These are phyloP conservation scores for human DNA, from an alignment of 2,113 vertebrate genomes.

Conservation along the genomic window GRCh38 chr3:48018001-48018500, in stretches of 20 bases:
- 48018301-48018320: neutral
- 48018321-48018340: neutral
- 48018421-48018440: neutral
- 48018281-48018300: neutral
- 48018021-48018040: too few relatives aligned
- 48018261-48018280: neutral
- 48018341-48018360: neutral
- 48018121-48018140: too few relatives aligned
- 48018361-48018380: neutral
- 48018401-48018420: neutral
- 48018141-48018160: too few relatives aligned
- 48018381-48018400: neutral
- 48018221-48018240: neutral
- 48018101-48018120: too few relatives aligned
- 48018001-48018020: too few relatives aligned
- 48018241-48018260: neutral
- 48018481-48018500: neutral
- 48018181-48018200: too few relatives aligned
- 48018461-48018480: slow-evolving; percentile 18
- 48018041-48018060: too few relatives aligned
- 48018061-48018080: too few relatives aligned
- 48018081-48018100: too few relatives aligned
- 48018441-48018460: neutral
- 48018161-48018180: too few relatives aligned
- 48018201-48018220: neutral